Percentiles rank a stretch among this genome's conserved stretches.
Evolutionary conservation across 2,888 invertebrate genomes (phyloP).

Genomic region (Anthophora plumipes): DNA sequence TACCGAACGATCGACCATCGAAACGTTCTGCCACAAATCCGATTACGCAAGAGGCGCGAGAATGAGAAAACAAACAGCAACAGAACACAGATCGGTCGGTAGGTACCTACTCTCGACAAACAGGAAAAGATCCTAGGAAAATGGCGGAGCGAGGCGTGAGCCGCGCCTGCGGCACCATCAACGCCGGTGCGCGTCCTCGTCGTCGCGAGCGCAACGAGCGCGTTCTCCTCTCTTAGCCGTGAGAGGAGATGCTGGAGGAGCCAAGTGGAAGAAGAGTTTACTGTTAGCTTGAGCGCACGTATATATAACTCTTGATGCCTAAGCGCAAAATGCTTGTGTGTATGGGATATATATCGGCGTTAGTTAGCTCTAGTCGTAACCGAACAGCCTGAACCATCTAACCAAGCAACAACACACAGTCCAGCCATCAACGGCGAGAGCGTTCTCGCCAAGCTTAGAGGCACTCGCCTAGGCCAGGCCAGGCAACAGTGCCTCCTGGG

Average conservation of each 20-base stretch:
- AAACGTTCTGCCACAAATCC: not conserved
- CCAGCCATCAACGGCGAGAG: constrained; percentile 42
- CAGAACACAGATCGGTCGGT: not conserved
- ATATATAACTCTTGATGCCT: constrained; percentile 34
- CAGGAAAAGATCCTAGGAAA: constrained; percentile 37
- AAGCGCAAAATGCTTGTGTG: constrained; percentile 31
- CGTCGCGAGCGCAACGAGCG: too few species aligned
- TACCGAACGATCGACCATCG: not conserved
- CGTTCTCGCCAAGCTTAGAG: constrained; percentile 23
- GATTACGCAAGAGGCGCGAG: constrained; percentile 2
- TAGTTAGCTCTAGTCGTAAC: constrained; percentile 41
- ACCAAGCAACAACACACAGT: constrained; percentile 41
- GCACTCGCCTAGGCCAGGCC: too few species aligned
- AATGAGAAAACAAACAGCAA: not conserved
- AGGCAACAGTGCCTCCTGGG: constrained; percentile 48
- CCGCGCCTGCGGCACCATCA: constrained; percentile 45
- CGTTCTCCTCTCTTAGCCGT: constrained; percentile 4
- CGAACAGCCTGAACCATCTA: constrained; percentile 47
- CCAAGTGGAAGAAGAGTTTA: constrained; percentile 67
- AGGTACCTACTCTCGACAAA: not conserved
- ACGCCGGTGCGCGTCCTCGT: constrained; percentile 27
- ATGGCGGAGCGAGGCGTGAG: constrained; percentile 31
- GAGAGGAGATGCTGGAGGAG: constrained; percentile 48
- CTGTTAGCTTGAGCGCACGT: constrained; percentile 64
- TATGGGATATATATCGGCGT: constrained; percentile 11